Base-by-base conservation (phyloP, 2,888 invertebrate species). In the Drosophila subquinaria region DNA sequence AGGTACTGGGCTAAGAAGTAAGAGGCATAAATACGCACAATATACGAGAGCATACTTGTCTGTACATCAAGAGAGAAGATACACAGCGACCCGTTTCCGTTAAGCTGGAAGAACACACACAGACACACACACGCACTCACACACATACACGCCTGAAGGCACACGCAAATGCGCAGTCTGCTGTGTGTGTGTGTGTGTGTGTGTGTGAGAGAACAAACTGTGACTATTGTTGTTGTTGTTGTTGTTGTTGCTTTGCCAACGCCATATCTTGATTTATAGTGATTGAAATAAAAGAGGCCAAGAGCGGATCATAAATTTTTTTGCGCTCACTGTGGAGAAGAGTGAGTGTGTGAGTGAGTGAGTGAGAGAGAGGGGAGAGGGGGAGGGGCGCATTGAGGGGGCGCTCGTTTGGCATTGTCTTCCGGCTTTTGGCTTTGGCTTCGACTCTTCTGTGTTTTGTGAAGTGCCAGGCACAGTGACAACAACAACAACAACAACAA, bases 231-330 rank as follows among this genome's bases (percentile, higher is more conserved):
- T 66, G 67, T 38, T 15, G 33, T 9, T n/a, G n/a, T n/a, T n/a
- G n/a, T n/a, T 63, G 59, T 38, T 61, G 50, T 40, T 69, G 52
- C 66, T 73, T 73, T 62, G 77, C 69, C 82, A 70, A 77, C 68
- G 76, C 81, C 88, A 82, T 84, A 86, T 88, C 88, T 88, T 89
- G 89, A 89, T 89, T 90, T 89, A 89, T 89, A 82, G 87, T 89
- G 88, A 90, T 90, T 89, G 89, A 84, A 90, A 90, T 90, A 88
- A 84, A 83, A 83, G 85, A 83, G 87, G 89, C 84, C 82, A 88
- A 82, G 89, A 88, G 86, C 86, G 86, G 87, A 87, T 88, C 87
- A 87, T 87, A 88, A 87, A 86, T 86, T 88, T 85, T 89, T 84
- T 86, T 82, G 73, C 71, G 67, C 85, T 79, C 81, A 60, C 50